Percentiles rank a stretch among this genome's conserved stretches.
Conservation (phyloP, 2,797 vertebrate species). For the Oreonectes daqikongensis region DNA sequence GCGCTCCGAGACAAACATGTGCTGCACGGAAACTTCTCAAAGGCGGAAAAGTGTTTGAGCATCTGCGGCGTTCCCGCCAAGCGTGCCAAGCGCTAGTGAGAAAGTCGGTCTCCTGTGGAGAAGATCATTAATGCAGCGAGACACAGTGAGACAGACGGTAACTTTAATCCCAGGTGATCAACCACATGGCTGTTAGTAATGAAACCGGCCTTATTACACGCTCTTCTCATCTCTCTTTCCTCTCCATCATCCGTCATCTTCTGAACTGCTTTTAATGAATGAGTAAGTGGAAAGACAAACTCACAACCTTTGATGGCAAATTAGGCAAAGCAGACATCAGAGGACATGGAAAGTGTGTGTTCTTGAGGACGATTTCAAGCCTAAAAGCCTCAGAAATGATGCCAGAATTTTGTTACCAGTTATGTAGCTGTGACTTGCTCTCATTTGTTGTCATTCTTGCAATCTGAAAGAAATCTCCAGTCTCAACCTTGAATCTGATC, state of each 20-base stretch:
- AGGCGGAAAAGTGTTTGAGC: neutral
- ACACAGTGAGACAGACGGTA: conserved; percentile 24
- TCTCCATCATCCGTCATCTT: neutral
- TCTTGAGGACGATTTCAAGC: too few relatives aligned
- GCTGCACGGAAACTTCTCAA: neutral
- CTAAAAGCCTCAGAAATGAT: neutral
- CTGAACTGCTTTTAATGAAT: conserved; percentile 21
- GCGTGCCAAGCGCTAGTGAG: neutral
- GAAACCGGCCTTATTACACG: conserved; percentile 43
- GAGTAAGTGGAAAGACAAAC: conserved; percentile 31
- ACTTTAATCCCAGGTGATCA: conserved; percentile 42
- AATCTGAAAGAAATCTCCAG: neutral
- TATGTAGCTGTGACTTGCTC: neutral
- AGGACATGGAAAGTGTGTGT: neutral
- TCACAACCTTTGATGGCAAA: conserved; percentile 20
- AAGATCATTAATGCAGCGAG: conserved; percentile 39
- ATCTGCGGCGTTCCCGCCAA: neutral
- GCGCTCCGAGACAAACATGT: neutral
- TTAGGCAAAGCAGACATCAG: conserved; percentile 6
- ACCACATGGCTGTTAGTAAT: conserved; percentile 46
- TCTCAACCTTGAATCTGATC: conserved; percentile 5
- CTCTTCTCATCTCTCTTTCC: neutral
- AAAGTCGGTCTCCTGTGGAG: conserved; percentile 23
- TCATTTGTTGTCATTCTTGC: neutral
- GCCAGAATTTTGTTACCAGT: neutral